phyloP scores from a whole-genome alignment of 1,140 invertebrate species.

The Euschistus heros region DNA sequence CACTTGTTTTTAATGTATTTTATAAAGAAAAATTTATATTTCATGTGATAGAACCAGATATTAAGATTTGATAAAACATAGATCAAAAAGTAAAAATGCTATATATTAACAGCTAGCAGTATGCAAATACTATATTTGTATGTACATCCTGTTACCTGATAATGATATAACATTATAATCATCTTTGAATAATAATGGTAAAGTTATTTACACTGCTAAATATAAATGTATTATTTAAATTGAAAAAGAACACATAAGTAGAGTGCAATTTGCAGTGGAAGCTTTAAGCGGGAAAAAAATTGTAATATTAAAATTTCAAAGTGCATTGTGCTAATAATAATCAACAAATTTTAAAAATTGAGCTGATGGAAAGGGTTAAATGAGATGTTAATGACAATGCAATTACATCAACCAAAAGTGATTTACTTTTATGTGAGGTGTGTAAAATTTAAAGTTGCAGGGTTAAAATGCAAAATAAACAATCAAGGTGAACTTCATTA shows the following conservation, averaged over 20 bases:
- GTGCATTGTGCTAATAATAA: conserved; percentile 15
- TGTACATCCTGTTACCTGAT: not conserved
- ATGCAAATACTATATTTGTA: not conserved
- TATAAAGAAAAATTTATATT: too few species aligned
- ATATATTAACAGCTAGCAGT: not conserved
- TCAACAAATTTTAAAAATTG: conserved; percentile 13
- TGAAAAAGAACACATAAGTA: conserved; percentile 7
- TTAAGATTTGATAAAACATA: too few species aligned
- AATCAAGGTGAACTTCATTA: not conserved
- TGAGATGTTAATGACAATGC: conserved; percentile 6
- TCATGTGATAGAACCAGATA: too few species aligned
- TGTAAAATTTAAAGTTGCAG: not conserved
- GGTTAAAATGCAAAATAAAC: not conserved
- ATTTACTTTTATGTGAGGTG: not conserved
- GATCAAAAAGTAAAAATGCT: not conserved
- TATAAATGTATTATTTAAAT: conserved; percentile 16
- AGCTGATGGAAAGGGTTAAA: not conserved
- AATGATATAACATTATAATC: not conserved
- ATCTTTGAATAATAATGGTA: not conserved
- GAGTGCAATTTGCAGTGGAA: conserved; percentile 23
- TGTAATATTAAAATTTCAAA: not conserved
- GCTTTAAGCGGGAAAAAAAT: conserved; percentile 17
- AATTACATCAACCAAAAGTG: not conserved
- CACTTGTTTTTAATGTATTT: too few species aligned
- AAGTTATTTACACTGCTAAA: conserved; percentile 15